Evolutionary conservation across 2,797 vertebrate species (phyloP), one percentile per base, ranked within the genome.

Genomic region (Coreius guichenoti): DNA sequence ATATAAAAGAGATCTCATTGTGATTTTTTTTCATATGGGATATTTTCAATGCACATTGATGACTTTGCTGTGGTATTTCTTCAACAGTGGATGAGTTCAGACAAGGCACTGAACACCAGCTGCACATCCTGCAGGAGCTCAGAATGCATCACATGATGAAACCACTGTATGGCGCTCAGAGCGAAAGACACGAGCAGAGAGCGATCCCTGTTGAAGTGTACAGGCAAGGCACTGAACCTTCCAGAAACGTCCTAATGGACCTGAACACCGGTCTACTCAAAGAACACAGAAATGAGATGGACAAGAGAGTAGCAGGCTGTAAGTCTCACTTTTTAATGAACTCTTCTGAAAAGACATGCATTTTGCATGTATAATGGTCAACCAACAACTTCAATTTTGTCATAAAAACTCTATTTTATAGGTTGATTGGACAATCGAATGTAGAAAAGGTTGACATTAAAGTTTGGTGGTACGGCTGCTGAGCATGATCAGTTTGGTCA

Each of bases 241-340:
- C 91, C 51, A 89, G 90, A 61, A 58, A 47, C 0, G 74, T 93
- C 82, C 61, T 93, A 0, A 87, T 93, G 26, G 90, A 95, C 85
- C 87, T 92, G 23, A 91, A 91, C 80, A 92, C 90, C 0, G 92
- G 92, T 31, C 77, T 90, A 61, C 69, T 94, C 33, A 90, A 88
- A 72, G 91, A 94, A 65, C 82, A 91, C 58, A 3, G 89, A 56
- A 86, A 82, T 9, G 89, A 94, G 84, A 91, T 94, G 90, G 81
- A 90, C 36, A 89, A 87, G 29, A 81, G 67, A 79, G 31, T n/a
- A 16, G 68, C 49, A 5, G 80, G 56, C 56, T 82, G 80, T 89
- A 72, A 26, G 81, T 81, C n/a, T 69, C 17, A 73, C 9, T 54
- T 76, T 54, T 19, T 51, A 39, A 8, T 29, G 8, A 63, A 16